These are phyloP conservation scores for Trachelus tabidus DNA, from an alignment of 2,888 invertebrate species.

Conservation along the genomic window DNA sequence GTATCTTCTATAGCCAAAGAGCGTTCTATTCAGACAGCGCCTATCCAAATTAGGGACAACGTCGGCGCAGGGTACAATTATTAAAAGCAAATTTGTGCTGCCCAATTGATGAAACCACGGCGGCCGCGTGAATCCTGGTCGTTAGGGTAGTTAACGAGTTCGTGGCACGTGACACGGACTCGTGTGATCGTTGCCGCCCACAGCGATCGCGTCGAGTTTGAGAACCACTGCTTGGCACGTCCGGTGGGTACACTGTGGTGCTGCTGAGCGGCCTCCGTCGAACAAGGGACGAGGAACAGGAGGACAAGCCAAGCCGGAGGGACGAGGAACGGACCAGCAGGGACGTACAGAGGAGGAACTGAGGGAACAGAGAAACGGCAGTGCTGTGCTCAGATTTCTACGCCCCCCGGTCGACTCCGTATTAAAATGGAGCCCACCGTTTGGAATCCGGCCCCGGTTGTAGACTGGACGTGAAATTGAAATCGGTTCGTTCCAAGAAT, in stretches of 20 bases:
- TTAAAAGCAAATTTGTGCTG: slow-evolving; percentile 37
- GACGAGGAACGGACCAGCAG: slow-evolving; percentile 29
- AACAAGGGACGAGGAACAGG: too few relatives aligned
- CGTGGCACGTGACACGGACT: slow-evolving; percentile 55
- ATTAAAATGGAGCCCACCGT: background rate
- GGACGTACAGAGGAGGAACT: slow-evolving; percentile 28
- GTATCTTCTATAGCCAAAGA: background rate
- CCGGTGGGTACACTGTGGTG: slow-evolving; percentile 49
- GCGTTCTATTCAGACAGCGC: background rate
- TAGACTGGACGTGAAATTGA: slow-evolving; percentile 36
- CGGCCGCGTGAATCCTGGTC: slow-evolving; percentile 56
- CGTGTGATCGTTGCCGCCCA: slow-evolving; percentile 30
- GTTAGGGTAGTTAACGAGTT: slow-evolving; percentile 61
- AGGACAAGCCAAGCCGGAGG: background rate
- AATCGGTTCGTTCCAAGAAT: slow-evolving; percentile 43
- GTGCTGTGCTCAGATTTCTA: slow-evolving; percentile 48
- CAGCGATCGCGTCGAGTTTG: slow-evolving; percentile 31
- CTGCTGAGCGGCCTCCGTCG: slow-evolving; percentile 8
- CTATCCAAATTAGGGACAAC: slow-evolving; percentile 1
- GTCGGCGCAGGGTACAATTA: slow-evolving; percentile 28
- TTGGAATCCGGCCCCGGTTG: background rate
- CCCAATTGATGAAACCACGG: slow-evolving; percentile 54
- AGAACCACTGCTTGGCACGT: slow-evolving; percentile 53
- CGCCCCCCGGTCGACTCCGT: slow-evolving; percentile 28
- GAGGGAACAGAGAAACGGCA: slow-evolving; percentile 38